Percentiles rank a stretch among this genome's conserved stretches.
These are phyloP conservation scores for Sebastiscus albofasciatus DNA, from an alignment of 2,797 vertebrate genomes.

Conservation along the genomic window DNA sequence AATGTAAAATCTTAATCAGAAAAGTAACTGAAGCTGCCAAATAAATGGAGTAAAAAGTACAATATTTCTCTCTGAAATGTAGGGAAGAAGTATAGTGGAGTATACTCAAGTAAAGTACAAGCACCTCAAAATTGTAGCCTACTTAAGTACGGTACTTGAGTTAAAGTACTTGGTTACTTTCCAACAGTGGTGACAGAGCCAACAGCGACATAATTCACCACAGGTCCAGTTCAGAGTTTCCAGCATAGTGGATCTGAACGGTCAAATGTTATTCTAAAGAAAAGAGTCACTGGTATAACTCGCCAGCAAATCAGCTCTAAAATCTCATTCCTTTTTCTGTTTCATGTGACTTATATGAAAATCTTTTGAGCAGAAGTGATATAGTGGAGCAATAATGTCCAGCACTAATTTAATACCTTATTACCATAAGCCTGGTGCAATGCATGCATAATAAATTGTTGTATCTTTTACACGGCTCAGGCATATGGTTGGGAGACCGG, in stretches of 20 bases:
- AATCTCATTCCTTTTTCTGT: slow-evolving; percentile 73
- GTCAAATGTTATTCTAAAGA: slow-evolving; percentile 49
- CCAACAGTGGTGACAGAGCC: not conserved
- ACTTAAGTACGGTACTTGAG: not conserved
- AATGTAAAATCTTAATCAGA: not conserved
- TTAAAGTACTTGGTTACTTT: not conserved
- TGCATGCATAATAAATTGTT: slow-evolving; percentile 89
- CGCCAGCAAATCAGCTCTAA: slow-evolving; percentile 57
- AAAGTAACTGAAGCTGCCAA: not conserved
- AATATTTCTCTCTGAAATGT: not conserved
- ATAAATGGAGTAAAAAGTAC: not conserved
- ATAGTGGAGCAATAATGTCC: slow-evolving; percentile 86
- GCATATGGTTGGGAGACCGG: slow-evolving; percentile 83
- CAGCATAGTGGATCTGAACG: slow-evolving; percentile 37
- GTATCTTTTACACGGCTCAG: slow-evolving; percentile 85
- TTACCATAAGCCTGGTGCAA: slow-evolving; percentile 87
- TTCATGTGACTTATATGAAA: slow-evolving; percentile 79
- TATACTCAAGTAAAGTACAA: not conserved
- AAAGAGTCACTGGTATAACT: slow-evolving; percentile 12
- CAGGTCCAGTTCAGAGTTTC: slow-evolving; percentile 26
- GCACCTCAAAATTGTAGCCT: not conserved
- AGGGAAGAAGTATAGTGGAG: not conserved
- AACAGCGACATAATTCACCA: slow-evolving; percentile 19
- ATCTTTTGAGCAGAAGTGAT: slow-evolving; percentile 81
- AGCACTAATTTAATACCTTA: slow-evolving; percentile 89